These are phyloP conservation scores for Hippocampus guttulatus DNA, from an alignment of 2,113 vertebrate species.

Conservation along the genomic window DNA sequence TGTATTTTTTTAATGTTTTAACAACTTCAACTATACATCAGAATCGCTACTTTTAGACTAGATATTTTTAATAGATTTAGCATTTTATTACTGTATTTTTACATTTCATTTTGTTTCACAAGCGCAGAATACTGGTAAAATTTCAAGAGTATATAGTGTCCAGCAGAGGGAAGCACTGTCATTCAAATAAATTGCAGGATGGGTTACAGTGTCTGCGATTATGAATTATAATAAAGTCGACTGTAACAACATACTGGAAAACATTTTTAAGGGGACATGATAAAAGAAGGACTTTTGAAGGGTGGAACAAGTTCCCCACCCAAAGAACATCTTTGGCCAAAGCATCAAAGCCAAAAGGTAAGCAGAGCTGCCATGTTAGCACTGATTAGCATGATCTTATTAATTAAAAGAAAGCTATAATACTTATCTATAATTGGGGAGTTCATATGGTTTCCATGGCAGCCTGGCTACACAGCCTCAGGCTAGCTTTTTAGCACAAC, in stretches of 20 bases:
- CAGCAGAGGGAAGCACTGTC: conserved; percentile 48
- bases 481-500: neutral
- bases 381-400: neutral
- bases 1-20: neutral
- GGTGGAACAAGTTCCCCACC: too few species aligned
- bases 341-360: too few species aligned
- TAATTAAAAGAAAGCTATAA: too few species aligned
- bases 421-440: too few species aligned
- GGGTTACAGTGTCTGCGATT: neutral
- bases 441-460: conserved; percentile 24
- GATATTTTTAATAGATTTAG: too few species aligned
- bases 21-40: neutral
- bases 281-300: neutral
- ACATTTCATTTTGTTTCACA: too few species aligned
- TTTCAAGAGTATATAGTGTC: rapidly evolving
- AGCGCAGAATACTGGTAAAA: neutral
- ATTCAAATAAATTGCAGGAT: neutral
- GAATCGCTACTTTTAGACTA: too few species aligned
- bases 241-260: neutral
- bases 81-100: too few species aligned
- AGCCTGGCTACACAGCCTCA: conserved; percentile 5
- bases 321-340: too few species aligned
- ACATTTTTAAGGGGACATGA: neutral
- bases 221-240: neutral
- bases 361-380: neutral